These are phyloP conservation scores for Paramuricea clavata DNA, from an alignment of 92 coral and sea anemone species.

Conservation along the genomic window DNA sequence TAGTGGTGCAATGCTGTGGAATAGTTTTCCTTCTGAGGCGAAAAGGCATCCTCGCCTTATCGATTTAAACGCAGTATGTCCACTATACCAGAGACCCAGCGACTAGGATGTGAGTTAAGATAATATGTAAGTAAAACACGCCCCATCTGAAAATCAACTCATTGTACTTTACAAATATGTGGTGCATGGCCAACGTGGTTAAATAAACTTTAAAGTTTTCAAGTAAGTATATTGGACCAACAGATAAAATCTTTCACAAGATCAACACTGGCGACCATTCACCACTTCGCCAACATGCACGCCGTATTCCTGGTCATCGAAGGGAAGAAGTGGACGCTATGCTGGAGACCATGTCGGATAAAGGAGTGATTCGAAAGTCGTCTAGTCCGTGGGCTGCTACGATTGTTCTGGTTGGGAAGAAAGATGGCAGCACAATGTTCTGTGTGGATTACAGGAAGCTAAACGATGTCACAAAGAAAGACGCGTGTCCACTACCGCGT, in stretches of 20 bases:
- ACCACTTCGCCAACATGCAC: background rate
- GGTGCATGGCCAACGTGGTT: no score
- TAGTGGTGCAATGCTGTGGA: no score
- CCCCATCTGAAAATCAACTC: no score
- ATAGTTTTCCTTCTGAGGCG: no score
- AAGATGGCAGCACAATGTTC: slow-evolving; percentile 2
- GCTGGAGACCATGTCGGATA: background rate
- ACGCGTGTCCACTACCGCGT: background rate
- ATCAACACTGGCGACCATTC: background rate
- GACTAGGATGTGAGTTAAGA: no score
- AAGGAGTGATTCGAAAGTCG: background rate
- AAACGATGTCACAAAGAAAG: background rate
- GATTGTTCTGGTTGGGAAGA: slow-evolving; percentile 10
- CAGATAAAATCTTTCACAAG: slow-evolving; percentile 38
- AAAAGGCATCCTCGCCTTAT: no score
- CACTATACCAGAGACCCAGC: no score
- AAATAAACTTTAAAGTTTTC: no score
- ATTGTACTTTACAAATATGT: no score
- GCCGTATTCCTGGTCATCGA: background rate
- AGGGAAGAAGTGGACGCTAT: slow-evolving; percentile 4
- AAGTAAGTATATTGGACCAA: no score
- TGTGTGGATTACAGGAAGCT: slow-evolving; percentile 16
- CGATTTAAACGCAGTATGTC: no score
- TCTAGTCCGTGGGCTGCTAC: slow-evolving; percentile 25
- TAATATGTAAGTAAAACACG: no score